Base-by-base conservation (phyloP, 2,888 invertebrate species). In the Eubasilissa splendida region DNA sequence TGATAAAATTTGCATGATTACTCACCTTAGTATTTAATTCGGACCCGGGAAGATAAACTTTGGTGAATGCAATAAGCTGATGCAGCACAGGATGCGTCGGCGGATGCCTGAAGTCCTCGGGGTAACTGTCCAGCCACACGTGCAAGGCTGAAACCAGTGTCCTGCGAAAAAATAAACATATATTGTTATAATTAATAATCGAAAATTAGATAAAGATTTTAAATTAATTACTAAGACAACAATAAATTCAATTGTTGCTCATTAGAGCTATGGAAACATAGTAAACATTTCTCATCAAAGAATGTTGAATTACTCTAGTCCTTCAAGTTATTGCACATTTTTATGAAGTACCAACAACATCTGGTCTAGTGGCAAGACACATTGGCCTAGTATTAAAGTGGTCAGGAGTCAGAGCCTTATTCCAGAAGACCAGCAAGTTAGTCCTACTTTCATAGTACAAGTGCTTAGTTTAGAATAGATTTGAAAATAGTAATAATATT, bases 121-220 rank as follows among this genome's bases (percentile, higher is more conserved):
- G 97, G 88, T 98, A 99, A 80, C 96, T 96, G 90, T 99, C 99
- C 87, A 99, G 89, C 99, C 99, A 99, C 66, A 99, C 97, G 87
- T 97, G 97, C 84, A 99, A 92, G 83, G 96, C 96, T 85, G 96
- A 95, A 85, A 97, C 94, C 88, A 97, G 92, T 84, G 96, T 96
- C 89, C 95, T 96, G 87, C 22, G 84, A 91, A 88, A 74, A 82
- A 82, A 54, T 9, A 68, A 11, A 65, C 53, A 11, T 11, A 3
- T n/a, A 33, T 68, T 12, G 7, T 58, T 22, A 14, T 58, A 12
- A 5, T 14, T 4, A 10, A 56, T 11, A 56, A 56, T 56, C 59
- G n/a, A n/a, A 8, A 7, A 0, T n/a, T 14, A 14, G 12, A n/a
- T 4, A 59, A 7, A 14, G n/a, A 14, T 56, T 56, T 56, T 56